Base-by-base conservation (phyloP, 2,888 invertebrate genomes). In the Eumacrocentrus americanus region DNA sequence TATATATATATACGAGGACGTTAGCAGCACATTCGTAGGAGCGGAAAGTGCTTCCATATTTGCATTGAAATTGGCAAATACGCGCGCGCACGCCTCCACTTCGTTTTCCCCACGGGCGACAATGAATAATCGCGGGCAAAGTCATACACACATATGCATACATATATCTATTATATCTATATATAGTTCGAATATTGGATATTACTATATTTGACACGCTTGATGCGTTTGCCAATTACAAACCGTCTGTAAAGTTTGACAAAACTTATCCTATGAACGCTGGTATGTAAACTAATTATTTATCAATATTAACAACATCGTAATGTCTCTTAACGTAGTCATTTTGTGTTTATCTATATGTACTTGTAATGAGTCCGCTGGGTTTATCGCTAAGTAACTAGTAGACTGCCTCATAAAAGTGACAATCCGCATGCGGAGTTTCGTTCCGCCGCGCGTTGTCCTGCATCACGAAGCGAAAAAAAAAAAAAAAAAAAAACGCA, bases 51-150 rank as follows among this genome's bases (percentile, higher is more conserved):
- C 66, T 69, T 63, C 62, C 62, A 64, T 72, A 74, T 74, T 73
- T 74, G 74, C 74, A 71, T 72, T 71, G 70, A 73, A 74, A 73
- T 73, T 73, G 71, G 72, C 71, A 72, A 71, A 73, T 70, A 72
- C 29, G n/a, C 18, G 20, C 38, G 25, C 12, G 25, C 25, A n/a
- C 40, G 14, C n/a, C 14, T 42, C 20, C 20, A 29, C 42, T 1
- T 29, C 20, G 53, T 54, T 56, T 44, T 46, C 53, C 44, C 55
- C 23, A 38, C 46, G 47, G 16, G 46, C 25, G 37, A 47, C 62
- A 61, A 66, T 64, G 64, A 67, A 63, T 61, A 60, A 54, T 34
- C 34, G 29, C 9, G 29, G 44, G 22, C 34, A 54, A 44, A 44
- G 29, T 54, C 50, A 18, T 29, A 50, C 29, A 25, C 34, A n/a